Conservation (phyloP, 1,140 invertebrate species). For the Papilio xuthus region DNA sequence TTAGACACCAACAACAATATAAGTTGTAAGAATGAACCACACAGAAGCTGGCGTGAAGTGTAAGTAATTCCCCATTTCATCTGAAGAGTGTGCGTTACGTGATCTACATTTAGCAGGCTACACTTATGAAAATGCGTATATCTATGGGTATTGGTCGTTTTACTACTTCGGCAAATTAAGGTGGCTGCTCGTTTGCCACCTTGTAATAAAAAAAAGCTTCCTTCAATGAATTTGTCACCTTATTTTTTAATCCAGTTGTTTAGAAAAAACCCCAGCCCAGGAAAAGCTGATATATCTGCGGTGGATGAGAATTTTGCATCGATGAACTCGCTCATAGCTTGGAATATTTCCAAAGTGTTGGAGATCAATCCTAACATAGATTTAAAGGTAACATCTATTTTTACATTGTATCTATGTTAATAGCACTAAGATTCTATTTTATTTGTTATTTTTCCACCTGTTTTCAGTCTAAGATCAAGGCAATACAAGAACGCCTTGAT, state of each 20-base stretch:
- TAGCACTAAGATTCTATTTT: background rate
- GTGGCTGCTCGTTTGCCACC: too few species aligned
- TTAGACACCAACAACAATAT: too few species aligned
- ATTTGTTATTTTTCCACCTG: background rate
- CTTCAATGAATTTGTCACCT: background rate
- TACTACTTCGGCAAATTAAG: too few species aligned
- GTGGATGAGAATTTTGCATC: conserved; percentile 50
- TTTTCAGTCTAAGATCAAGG: conserved; percentile 53
- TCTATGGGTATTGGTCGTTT: too few species aligned
- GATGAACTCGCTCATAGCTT: conserved; percentile 64
- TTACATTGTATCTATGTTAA: background rate
- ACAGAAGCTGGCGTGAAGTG: too few species aligned
- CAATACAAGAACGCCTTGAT: conserved; percentile 51
- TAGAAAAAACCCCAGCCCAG: background rate
- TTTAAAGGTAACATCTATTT: conserved; percentile 57
- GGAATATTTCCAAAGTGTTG: conserved; percentile 70
- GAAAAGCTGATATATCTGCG: background rate
- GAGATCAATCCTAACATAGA: conserved; percentile 61
- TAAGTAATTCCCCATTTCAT: too few species aligned
- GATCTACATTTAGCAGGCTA: too few species aligned
- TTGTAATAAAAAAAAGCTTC: too few species aligned
- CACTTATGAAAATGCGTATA: too few species aligned
- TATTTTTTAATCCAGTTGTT: conserved; percentile 3
- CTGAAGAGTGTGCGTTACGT: too few species aligned
- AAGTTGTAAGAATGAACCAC: too few species aligned